Conservation (phyloP, 2,797 vertebrate species). For the Gymnoscopelus braueri region DNA sequence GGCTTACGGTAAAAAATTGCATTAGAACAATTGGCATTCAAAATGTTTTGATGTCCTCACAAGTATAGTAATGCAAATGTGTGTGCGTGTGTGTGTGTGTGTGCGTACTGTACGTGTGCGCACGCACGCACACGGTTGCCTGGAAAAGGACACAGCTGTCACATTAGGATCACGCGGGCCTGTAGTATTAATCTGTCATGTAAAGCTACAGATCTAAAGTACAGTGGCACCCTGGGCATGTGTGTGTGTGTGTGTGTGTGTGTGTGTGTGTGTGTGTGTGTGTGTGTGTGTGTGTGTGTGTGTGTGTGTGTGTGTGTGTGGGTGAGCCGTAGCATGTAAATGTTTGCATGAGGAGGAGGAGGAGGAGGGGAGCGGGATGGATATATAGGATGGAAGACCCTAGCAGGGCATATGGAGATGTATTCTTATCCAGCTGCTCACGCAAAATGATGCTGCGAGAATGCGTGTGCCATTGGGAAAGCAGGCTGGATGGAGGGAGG, state of each 20-base stretch:
- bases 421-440: constrained; percentile 63
- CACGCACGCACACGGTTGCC: not conserved
- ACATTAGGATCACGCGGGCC: constrained; percentile 69
- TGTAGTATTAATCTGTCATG: constrained; percentile 70
- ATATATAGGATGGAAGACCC: constrained; percentile 34
- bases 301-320: not conserved
- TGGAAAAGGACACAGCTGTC: constrained; percentile 75
- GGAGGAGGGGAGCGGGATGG: constrained; percentile 28
- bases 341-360: not conserved
- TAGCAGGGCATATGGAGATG: constrained; percentile 57
- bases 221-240: constrained; percentile 46
- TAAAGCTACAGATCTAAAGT: constrained; percentile 61
- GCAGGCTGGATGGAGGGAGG: not conserved
- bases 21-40: too few relatives aligned
- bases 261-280: constrained; percentile 1
- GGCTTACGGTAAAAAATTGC: too few relatives aligned
- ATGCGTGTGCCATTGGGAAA: constrained; percentile 3
- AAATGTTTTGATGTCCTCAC: too few relatives aligned
- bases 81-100: constrained; percentile 12
- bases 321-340: not conserved
- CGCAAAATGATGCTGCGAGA: constrained; percentile 34
- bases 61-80: too few relatives aligned
- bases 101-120: not conserved
- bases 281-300: constrained; percentile 6
- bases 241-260: constrained; percentile 21